These are phyloP conservation scores for Promerops cafer DNA, from an alignment of 2,113 vertebrate genomes.

Conservation along the genomic window DNA sequence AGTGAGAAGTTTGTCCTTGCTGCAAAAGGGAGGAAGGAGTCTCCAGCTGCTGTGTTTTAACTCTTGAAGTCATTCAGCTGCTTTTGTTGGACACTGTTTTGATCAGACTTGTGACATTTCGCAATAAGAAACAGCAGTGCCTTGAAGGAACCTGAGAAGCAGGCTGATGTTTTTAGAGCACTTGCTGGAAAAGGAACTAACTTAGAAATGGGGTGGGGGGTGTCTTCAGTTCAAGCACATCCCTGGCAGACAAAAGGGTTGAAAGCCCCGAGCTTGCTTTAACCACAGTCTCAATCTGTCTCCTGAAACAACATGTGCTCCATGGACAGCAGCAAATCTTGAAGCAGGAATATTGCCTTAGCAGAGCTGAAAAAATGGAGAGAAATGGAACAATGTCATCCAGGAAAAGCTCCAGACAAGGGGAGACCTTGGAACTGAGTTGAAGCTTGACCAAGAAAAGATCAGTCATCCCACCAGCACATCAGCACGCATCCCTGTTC, in stretches of 20 bases:
- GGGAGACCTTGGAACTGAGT: background rate
- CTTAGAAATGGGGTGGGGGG: rapidly evolving
- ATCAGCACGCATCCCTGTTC: background rate
- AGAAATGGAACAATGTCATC: background rate
- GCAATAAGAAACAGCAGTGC: background rate
- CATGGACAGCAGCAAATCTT: background rate
- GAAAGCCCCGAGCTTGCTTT: background rate
- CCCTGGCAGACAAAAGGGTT: background rate
- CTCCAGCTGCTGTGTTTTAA: background rate
- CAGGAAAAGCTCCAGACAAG: background rate
- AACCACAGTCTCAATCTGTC: rapidly evolving
- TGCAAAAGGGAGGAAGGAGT: background rate
- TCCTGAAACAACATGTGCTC: background rate
- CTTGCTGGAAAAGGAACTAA: background rate
- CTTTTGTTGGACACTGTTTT: background rate
- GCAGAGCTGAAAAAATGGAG: background rate
- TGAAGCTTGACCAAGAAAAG: background rate
- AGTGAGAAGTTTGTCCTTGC: background rate
- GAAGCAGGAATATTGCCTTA: background rate
- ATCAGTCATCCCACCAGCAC: background rate
- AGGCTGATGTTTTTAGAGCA: background rate
- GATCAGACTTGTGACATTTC: background rate
- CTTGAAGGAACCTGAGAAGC: background rate
- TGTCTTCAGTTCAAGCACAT: background rate
- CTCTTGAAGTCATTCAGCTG: background rate